A percentile compares a stretch with the other conserved stretches of the same genome.
Conservation (phyloP, 2,888 invertebrate species). For the Dromius quadrimaculatus region DNA sequence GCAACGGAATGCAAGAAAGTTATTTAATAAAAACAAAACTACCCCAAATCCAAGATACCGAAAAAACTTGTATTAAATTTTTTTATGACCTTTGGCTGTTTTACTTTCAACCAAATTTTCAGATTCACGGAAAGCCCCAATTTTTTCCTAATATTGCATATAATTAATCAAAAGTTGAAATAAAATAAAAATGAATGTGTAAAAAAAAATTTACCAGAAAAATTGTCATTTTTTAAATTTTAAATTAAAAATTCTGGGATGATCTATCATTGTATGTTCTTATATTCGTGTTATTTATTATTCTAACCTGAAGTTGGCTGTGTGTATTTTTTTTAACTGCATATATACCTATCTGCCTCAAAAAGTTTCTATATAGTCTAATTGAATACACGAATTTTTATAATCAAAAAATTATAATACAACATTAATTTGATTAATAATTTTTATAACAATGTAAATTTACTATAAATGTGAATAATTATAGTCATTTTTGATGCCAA, state of each 20-base stretch:
- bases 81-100: too few species aligned
- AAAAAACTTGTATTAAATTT: too few species aligned
- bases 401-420: not conserved
- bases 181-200: not conserved
- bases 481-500: constrained; percentile 6
- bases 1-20: too few species aligned
- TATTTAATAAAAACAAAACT: too few species aligned
- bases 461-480: constrained; percentile 6
- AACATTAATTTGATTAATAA: not conserved
- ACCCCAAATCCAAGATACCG: too few species aligned
- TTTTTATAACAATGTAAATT: not conserved
- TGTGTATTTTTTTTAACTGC: constrained; percentile 41
- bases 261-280: not conserved
- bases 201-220: not conserved
- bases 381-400: constrained; percentile 19
- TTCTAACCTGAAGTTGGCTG: constrained; percentile 34
- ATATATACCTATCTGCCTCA: constrained; percentile 41
- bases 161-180: too few species aligned
- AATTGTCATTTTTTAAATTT: not conserved
- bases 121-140: too few species aligned
- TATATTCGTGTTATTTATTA: not conserved
- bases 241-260: not conserved
- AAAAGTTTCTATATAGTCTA: constrained; percentile 22
- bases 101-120: too few species aligned
- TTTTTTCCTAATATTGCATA: too few species aligned